These are phyloP conservation scores for Formica selysi DNA, from an alignment of 1,140 invertebrate species.

Conservation along the genomic window DNA sequence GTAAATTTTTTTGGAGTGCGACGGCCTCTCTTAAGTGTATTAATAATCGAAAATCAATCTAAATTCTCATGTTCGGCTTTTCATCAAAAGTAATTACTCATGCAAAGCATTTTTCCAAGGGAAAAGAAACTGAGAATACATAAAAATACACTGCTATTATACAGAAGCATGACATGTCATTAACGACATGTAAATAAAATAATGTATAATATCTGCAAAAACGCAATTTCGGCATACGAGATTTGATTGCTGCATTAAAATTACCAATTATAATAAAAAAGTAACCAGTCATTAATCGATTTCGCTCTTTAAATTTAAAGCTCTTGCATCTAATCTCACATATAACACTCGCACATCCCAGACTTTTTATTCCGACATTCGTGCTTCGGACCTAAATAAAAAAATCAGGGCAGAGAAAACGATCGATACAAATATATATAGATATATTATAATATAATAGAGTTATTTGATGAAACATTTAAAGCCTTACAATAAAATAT, in stretches of 20 bases:
- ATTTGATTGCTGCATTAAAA: conserved; percentile 22
- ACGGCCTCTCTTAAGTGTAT: not conserved
- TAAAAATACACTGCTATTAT: not conserved
- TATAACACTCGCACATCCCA: conserved; percentile 37
- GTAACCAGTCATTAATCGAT: conserved; percentile 14
- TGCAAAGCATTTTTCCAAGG: not conserved
- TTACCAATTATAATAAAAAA: not conserved
- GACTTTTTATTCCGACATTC: conserved; percentile 22
- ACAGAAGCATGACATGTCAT: not conserved
- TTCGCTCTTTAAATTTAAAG: conserved; percentile 5
- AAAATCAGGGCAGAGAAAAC: conserved; percentile 69
- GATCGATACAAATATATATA: conserved; percentile 84
- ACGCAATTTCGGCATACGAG: not conserved
- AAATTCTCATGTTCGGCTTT: not conserved
- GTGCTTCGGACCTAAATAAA: conserved; percentile 64
- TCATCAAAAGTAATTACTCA: not conserved
- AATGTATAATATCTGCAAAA: conserved; percentile 11
- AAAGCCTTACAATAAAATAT: conserved; percentile 86
- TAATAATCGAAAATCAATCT: conserved; percentile 21
- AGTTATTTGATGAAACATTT: conserved; percentile 85
- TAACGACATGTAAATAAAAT: not conserved
- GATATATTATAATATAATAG: conserved; percentile 85
- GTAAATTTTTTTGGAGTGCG: conserved; percentile 12
- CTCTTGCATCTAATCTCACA: conserved; percentile 20
- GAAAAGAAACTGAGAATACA: not conserved